Evolutionary conservation across 2,797 vertebrate genomes (phyloP), one percentile per base, ranked within the genome.

Genomic region (Halcyon chelicuti): DNA sequence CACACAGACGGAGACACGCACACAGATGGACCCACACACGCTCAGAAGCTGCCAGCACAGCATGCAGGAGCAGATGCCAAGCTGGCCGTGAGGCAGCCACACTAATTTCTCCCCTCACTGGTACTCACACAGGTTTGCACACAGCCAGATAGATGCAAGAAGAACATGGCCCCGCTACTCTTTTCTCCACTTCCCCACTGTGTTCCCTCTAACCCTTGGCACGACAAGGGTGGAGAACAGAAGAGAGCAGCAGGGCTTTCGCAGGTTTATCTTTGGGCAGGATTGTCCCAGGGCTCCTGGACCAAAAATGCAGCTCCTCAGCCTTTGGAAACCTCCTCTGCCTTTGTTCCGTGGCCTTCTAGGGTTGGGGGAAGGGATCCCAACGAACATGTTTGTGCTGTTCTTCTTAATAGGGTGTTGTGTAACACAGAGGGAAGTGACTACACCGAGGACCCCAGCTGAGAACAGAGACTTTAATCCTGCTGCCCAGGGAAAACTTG

Each of bases 381-480:
- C 60, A 75, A 58, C 7, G 87, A 95, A 83, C 62, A 37, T 96
- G 95, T 97, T 97, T 97, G 86, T 90, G 71, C 93, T 86, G 66
- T 94, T 97, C 31, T 63, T 93, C 87, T 95, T 97, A 97, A 96
- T 95, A 94, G 93, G 79, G 93, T 96, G 96, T 97, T 97, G 93
- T 97, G 94, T 97, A 97, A 97, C 84, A 35, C 75, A 88, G 82
- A 80, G 93, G 94, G 94, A 96, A 97, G 91, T 96, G 95, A 96
- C 96, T 97, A 95, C 86, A 94, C 89, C 3, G 22, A 74, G 60
- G 77, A 96, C 95, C 96, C 97, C 97, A 82, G 90, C 97, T 96
- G 97, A 97, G 97, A 97, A 96, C 93, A 97, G 96, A 97, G 91
- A 92, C 93, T 97, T 97, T 97, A 97, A 97, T 97, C 97, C 88